phyloP scores from a whole-genome alignment of 2,888 invertebrate genomes.

The Cryptophagus acutangulus region DNA sequence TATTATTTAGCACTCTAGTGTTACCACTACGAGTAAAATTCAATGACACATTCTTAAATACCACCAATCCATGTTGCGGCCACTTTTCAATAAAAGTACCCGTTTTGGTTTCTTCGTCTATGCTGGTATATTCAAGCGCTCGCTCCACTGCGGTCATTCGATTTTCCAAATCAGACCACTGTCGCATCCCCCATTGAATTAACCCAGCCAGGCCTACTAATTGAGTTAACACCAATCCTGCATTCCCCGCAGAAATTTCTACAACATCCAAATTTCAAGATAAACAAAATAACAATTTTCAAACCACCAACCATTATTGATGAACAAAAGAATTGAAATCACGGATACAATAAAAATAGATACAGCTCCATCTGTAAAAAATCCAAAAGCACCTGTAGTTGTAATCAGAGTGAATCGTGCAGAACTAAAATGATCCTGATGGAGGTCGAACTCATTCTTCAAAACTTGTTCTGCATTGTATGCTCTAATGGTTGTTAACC shows the following conservation, averaged over 20 bases:
- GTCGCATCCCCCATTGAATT: constrained; percentile 61
- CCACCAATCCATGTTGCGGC: constrained; percentile 64
- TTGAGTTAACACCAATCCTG: constrained; percentile 51
- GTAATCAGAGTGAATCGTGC: constrained; percentile 36
- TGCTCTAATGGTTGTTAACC: constrained; percentile 43
- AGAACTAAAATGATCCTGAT: constrained; percentile 39
- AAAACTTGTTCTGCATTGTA: constrained; percentile 38
- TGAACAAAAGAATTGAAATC: constrained; percentile 30
- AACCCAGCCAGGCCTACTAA: constrained; percentile 58
- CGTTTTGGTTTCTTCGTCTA: constrained; percentile 43
- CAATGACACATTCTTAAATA: constrained; percentile 59
- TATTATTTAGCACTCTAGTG: constrained; percentile 62
- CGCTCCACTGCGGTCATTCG: constrained; percentile 88
- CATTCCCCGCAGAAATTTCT: constrained; percentile 49
- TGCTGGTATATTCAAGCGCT: constrained; percentile 50
- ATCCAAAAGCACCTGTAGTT: constrained; percentile 46
- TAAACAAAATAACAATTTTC: too few relatives aligned
- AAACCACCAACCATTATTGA: constrained; percentile 26
- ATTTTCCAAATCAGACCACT: constrained; percentile 76
- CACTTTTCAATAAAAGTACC: constrained; percentile 58
- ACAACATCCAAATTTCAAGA: constrained; percentile 15
- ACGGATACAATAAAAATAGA: constrained; percentile 31
- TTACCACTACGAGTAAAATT: constrained; percentile 62
- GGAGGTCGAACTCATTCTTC: constrained; percentile 39
- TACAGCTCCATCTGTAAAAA: constrained; percentile 38